Evolutionary conservation across 2,113 vertebrate species (phyloP).

Genomic region (Phalacrocorax brasilianus): DNA sequence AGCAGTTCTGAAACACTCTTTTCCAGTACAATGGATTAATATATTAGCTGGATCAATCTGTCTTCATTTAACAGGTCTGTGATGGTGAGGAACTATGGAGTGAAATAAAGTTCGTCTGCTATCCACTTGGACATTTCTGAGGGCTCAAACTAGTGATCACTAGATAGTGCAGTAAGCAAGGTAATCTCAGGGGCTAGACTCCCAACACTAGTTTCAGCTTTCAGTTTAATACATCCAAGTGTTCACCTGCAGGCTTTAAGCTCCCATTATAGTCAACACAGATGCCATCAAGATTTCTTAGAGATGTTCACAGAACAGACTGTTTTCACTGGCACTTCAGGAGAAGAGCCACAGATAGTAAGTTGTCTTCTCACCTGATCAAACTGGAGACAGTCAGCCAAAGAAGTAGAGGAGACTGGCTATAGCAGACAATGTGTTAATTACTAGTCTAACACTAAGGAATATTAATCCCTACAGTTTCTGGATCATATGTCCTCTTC

Average conservation of each 20-base stretch:
- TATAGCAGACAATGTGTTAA: not conserved
- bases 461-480: not conserved
- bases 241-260: not conserved
- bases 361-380: not conserved
- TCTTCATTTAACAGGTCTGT: not conserved
- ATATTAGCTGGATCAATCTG: not conserved
- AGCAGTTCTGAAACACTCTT: not conserved
- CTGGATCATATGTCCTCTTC: not conserved
- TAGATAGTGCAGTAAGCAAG: not conserved
- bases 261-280: not conserved
- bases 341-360: not conserved
- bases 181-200: not conserved
- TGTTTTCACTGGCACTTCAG: not conserved
- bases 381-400: not conserved
- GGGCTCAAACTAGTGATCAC: not conserved
- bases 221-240: not conserved
- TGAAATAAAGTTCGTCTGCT: not conserved
- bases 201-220: not conserved
- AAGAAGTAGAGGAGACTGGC: not conserved
- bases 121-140: not conserved
- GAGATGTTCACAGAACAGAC: not conserved
- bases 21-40: not conserved
- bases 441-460: not conserved
- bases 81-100: not conserved
- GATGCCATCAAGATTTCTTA: not conserved